Base-by-base conservation (phyloP, 2,888 invertebrate species). In the Spodoptera exigua region DNA sequence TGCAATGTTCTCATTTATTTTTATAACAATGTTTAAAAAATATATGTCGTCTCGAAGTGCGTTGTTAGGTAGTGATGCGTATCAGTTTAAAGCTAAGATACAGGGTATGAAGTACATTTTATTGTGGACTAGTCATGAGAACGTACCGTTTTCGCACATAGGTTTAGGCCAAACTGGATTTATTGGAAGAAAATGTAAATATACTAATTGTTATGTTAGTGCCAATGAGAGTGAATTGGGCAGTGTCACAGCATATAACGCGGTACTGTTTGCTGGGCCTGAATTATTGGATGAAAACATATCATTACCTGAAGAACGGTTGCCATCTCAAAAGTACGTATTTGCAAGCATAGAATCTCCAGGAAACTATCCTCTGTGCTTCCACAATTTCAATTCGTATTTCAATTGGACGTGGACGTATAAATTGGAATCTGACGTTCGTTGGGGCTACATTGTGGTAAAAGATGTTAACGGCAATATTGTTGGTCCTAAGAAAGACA, bases 321-420 rank as follows among this genome's bases (percentile, higher is more conserved):
- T 83, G 1, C 66, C 74, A 0, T 72, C 83, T 45, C 92, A 92
- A 62, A 91, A 89, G 61, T 92, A 86, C 45, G 86, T 83, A 0
- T 91, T 90, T 59, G 86, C 84, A 0, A 86, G 79, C 11, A 87
- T 86, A 46, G 92, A 92, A 71, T 90, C 92, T 1, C 73, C 90
- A 14, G 78, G 79, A 2, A 78, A 89, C 39, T 91, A 89, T 63
- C 88, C 89, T 0, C 41, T 85, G 0, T 91, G 91, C 60, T 61
- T 77, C 0, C 51, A 79, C 1, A 59, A 62, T 14, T 83, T 83
- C 10, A 78, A 92, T 27, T 76, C 77, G 13, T 91, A 76, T 51
- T 92, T 92, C 57, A 92, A 92, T 39, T 92, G 91, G 92, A 91
- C 92, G 1, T 92, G 90, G 90, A 91, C 92, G 0, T 92, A 87